phyloP scores from a whole-genome alignment of 2,113 vertebrate species.

The Potamarius usumacintae region DNA sequence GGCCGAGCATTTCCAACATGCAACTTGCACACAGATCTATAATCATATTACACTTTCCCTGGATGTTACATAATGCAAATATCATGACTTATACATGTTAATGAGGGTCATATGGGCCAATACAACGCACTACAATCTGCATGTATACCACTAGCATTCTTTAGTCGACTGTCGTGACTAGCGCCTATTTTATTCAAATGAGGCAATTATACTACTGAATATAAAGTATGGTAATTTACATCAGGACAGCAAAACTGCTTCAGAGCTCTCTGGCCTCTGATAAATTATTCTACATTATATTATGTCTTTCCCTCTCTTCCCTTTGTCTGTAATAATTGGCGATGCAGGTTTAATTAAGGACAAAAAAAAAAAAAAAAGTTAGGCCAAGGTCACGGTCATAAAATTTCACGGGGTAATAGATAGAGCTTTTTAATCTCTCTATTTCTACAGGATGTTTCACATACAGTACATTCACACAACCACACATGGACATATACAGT shows the following conservation, averaged over 20 bases:
- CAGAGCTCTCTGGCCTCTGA: constrained; percentile 61
- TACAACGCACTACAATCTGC: constrained; percentile 47
- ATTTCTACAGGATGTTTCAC: not conserved
- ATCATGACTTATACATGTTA: constrained; percentile 46
- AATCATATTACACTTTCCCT: not conserved
- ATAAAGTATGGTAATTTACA: constrained; percentile 61
- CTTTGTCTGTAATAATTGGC: constrained; percentile 24
- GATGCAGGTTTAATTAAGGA: constrained; percentile 33
- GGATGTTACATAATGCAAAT: constrained; percentile 27
- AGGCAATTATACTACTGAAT: constrained; percentile 60
- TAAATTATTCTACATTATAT: constrained; percentile 60
- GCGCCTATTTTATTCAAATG: constrained; percentile 55
- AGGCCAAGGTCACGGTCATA: not conserved
- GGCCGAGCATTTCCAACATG: constrained; percentile 30
- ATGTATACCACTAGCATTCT: constrained; percentile 67
- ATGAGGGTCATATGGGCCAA: constrained; percentile 45
- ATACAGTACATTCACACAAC: not conserved
- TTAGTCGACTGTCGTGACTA: constrained; percentile 56
- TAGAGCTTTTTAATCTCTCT: not conserved
- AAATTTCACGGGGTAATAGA: too few species aligned
- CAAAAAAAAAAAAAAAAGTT: constrained; percentile 28
- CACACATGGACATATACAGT: not conserved
- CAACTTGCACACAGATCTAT: not conserved
- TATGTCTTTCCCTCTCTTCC: constrained; percentile 23
- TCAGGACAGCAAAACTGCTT: constrained; percentile 53